Percentiles rank a stretch among this genome's conserved stretches.
These are phyloP conservation scores for Cacatua alba DNA, from an alignment of 2,113 vertebrate genomes.

Conservation along the genomic window DNA sequence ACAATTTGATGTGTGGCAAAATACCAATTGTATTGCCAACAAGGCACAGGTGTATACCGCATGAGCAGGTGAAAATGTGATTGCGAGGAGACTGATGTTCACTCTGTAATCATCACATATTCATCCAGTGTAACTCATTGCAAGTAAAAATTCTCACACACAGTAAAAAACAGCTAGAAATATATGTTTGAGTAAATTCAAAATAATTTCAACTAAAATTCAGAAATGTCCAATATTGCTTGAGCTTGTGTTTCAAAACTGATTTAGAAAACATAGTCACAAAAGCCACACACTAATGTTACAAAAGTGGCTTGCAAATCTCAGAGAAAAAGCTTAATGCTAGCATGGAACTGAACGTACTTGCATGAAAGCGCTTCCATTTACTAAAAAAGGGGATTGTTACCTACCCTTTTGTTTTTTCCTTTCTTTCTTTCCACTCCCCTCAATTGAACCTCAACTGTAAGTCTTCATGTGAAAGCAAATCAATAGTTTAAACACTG, in stretches of 20 bases:
- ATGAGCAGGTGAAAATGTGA: neutral
- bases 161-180: neutral
- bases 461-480: neutral
- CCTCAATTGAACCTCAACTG: neutral
- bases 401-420: no score
- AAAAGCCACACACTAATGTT: neutral
- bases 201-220: neutral
- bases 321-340: neutral
- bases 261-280: neutral
- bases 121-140: neutral
- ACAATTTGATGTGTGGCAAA: neutral
- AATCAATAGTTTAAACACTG: neutral
- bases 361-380: neutral
- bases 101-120: neutral
- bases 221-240: neutral
- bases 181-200: neutral
- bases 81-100: neutral
- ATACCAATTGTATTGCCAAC: neutral
- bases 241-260: neutral
- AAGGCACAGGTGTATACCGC: slow-evolving; percentile 19
- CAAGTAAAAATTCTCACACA: neutral
- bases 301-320: neutral
- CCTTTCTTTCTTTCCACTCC: neutral
- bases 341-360: neutral
- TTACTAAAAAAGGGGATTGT: neutral